Evolutionary conservation across 2,797 vertebrate genomes (phyloP).

Genomic region (Cyclopterus lumpus): DNA sequence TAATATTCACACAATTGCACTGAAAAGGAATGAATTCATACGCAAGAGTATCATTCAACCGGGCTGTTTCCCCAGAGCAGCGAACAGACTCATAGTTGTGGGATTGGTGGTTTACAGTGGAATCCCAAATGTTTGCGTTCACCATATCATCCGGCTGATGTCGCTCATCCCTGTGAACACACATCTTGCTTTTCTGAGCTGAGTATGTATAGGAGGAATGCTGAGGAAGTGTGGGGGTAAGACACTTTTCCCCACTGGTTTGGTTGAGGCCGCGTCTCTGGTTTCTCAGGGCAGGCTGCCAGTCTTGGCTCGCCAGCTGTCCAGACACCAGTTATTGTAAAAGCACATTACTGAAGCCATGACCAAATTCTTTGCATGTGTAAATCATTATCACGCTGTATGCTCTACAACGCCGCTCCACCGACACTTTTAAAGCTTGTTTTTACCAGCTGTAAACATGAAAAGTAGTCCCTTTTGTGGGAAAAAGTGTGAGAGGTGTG

Average conservation of each 20-base stretch:
- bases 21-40: constrained; percentile 29
- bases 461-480: not conserved
- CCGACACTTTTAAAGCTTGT: not conserved
- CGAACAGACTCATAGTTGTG: constrained; percentile 33
- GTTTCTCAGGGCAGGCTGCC: constrained; percentile 66
- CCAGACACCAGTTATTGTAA: constrained; percentile 58
- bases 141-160: constrained; percentile 49
- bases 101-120: constrained; percentile 35
- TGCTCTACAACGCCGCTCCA: not conserved
- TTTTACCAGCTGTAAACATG: not conserved
- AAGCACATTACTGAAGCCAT: constrained; percentile 58
- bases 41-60: not conserved
- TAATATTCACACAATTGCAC: constrained; percentile 8
- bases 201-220: constrained; percentile 43
- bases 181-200: constrained; percentile 19
- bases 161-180: constrained; percentile 37
- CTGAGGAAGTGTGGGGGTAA: constrained; percentile 48
- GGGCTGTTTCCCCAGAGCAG: constrained; percentile 10
- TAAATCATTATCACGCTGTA: constrained; percentile 43
- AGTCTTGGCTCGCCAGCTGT: constrained; percentile 66
- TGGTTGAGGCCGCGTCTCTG: constrained; percentile 57
- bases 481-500: constrained; percentile 11
- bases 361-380: constrained; percentile 56
- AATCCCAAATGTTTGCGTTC: constrained; percentile 58
- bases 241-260: constrained; percentile 51